phyloP scores from a whole-genome alignment of 1,140 invertebrate species.

The Paraescarpia echinospica region DNA sequence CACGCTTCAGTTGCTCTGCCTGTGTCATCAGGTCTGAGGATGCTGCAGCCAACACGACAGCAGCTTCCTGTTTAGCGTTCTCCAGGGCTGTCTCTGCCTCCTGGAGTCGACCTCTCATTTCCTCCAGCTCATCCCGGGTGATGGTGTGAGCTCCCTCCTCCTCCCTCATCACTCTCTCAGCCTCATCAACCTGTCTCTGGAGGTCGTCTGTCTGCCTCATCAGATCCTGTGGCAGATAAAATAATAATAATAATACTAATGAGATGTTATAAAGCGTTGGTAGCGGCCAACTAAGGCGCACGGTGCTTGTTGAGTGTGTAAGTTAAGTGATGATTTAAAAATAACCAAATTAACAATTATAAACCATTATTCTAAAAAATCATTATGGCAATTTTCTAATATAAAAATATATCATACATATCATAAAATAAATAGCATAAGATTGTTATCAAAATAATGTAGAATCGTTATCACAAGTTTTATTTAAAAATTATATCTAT shows the following conservation, averaged over 20 bases:
- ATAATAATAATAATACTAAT: not conserved
- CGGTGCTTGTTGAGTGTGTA: no score
- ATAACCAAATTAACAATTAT: no score
- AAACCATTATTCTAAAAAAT: no score
- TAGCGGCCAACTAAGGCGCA: no score
- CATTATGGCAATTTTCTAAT: no score
- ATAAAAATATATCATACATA: no score
- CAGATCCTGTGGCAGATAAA: constrained; percentile 34
- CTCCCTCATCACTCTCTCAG: constrained; percentile 27
- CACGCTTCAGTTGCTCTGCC: not conserved
- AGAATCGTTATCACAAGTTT: no score
- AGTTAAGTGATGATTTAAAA: no score
- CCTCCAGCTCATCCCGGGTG: not conserved
- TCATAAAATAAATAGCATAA: no score
- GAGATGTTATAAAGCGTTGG: no score
- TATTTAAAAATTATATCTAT: no score
- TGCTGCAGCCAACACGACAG: not conserved
- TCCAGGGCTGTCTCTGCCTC: not conserved
- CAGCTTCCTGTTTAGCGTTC: not conserved
- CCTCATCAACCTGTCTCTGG: constrained; percentile 36
- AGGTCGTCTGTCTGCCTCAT: constrained; percentile 2
- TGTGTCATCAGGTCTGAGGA: not conserved
- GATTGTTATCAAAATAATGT: no score
- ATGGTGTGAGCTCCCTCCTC: not conserved
- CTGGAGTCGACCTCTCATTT: not conserved